Evolutionary conservation across 1,140 invertebrate genomes (phyloP), one percentile per base, ranked within the genome.

Genomic region (Brachionus sp.): DNA sequence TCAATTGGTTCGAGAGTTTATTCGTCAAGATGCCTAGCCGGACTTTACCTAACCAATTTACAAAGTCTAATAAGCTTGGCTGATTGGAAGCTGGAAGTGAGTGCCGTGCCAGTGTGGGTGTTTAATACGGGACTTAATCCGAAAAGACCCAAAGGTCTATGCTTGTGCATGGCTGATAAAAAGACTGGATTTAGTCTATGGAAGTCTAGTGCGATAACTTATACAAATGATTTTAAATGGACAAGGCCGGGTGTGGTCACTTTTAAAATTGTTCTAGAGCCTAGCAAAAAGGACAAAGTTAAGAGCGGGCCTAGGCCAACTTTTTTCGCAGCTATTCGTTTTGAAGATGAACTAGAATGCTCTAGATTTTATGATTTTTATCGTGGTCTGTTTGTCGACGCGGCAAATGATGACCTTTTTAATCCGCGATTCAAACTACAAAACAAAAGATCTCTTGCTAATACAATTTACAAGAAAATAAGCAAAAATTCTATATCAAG

Each of bases 311-410:
- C 50, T 16, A 78, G 46, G 29, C 5, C 25, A 9, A 23, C 19
- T 29, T 1, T 33, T 5, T 80, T 80, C 13, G 77, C 50, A 9
- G 77, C 77, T 6, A 62, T 80, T 12, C 19, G 39, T 23, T 80
- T 80, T 4, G 77, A 80, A 6, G 50, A 80, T 29, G 77, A 80
- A 16, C 33, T 80, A 12, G 77, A 80, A 23, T 80, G 77, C 25
- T 80, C 77, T 6, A 80, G 25, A 23, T 80, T 80, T 29, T 80
- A 64, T 42, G 77, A 80, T 62, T 80, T 80, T 44, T 80, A 80
- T 44, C 46, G 77, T 9, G 13, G 77, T 0, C 42, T 80, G 19
- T 80, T 42, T 57, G 77, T 80, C 2, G 77, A 80, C 39, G 16
- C 46, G 29, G 16, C n/a, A 10, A 80, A 80, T 33, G 77, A 80